These are phyloP conservation scores for Gobionotothen gibberifrons DNA, from an alignment of 2,797 vertebrate genomes.

Conservation along the genomic window DNA sequence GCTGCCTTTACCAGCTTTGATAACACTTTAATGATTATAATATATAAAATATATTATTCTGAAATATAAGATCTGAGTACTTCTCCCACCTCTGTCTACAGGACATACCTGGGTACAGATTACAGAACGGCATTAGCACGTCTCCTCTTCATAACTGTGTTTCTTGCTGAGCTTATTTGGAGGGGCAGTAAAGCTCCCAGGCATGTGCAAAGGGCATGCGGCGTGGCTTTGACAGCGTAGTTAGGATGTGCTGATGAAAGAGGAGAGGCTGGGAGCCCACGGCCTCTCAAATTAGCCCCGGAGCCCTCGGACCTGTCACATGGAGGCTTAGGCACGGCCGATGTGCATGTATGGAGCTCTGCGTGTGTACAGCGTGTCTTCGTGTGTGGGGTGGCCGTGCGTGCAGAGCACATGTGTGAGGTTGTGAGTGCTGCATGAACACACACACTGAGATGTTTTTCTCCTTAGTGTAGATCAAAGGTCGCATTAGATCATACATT, in stretches of 20 bases:
- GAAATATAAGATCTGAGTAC: too few relatives aligned
- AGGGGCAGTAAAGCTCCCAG: constrained; percentile 63
- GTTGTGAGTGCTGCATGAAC: constrained; percentile 31
- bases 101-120: constrained; percentile 27
- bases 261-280: constrained; percentile 75
- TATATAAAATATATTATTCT: too few relatives aligned
- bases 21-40: too few relatives aligned
- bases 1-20: too few relatives aligned
- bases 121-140: constrained; percentile 32
- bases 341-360: constrained; percentile 33
- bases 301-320: constrained; percentile 71
- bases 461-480: constrained; percentile 46
- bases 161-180: constrained; percentile 65
- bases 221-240: constrained; percentile 79
- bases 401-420: constrained; percentile 49
- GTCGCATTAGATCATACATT: constrained; percentile 45
- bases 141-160: constrained; percentile 46
- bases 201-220: constrained; percentile 59
- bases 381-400: constrained; percentile 25
- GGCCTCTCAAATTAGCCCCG: constrained; percentile 83
- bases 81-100: neutral
- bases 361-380: constrained; percentile 16
- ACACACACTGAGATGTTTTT: constrained; percentile 36
- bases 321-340: constrained; percentile 36
- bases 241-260: constrained; percentile 87